Evolutionary conservation across 2,113 vertebrate species (phyloP).

Genomic region (Nesoenas mayeri): DNA sequence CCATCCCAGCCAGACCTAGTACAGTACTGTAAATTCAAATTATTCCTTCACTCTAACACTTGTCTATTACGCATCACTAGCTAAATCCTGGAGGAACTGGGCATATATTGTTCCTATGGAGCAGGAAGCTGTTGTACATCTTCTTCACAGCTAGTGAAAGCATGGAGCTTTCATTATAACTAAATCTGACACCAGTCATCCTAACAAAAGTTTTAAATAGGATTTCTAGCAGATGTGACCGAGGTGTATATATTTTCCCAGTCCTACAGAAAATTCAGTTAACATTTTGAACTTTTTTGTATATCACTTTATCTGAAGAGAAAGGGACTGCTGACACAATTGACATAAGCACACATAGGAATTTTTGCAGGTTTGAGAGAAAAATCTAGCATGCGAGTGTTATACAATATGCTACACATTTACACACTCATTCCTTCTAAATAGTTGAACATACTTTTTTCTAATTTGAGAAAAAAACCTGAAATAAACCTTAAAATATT

Average conservation of each 20-base stretch:
- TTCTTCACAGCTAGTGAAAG: background rate
- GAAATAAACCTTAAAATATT: background rate
- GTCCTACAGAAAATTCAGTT: background rate
- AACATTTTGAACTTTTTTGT: background rate
- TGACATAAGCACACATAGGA: background rate
- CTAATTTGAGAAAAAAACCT: background rate
- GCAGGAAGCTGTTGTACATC: background rate
- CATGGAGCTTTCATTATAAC: background rate
- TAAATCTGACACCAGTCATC: background rate
- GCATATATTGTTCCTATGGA: background rate
- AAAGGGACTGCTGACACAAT: background rate
- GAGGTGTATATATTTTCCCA: background rate
- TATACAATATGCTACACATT: background rate
- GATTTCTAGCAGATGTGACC: background rate
- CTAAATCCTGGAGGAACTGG: background rate
- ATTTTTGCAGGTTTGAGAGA: background rate
- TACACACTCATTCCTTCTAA: background rate
- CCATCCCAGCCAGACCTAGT: background rate
- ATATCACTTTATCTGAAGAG: background rate
- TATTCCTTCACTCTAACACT: background rate
- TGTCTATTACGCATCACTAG: background rate
- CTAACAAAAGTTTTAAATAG: background rate
- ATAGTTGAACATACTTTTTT: background rate
- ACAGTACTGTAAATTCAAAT: background rate
- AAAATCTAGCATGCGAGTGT: fast-evolving